Evolutionary conservation across 1,140 invertebrate genomes (phyloP).

Genomic region (Ips nitidus): DNA sequence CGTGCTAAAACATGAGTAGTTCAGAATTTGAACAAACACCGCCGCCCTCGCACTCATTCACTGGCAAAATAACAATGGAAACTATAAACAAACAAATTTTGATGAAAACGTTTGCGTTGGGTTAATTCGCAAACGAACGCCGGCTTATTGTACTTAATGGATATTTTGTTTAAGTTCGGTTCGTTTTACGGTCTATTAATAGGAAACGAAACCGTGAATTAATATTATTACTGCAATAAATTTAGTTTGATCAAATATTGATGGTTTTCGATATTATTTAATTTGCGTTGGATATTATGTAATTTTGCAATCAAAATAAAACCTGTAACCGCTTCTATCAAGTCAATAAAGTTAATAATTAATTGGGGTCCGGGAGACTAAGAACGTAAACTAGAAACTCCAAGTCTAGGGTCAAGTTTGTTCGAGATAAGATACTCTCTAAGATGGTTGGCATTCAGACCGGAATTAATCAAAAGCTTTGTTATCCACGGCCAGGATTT

Average conservation of each 20-base stretch:
- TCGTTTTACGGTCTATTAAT: slow-evolving; percentile 3
- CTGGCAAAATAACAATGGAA: slow-evolving; percentile 13
- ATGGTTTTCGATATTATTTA: no score
- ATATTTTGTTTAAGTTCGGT: slow-evolving; percentile 6
- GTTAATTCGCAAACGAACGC: slow-evolving; percentile 5
- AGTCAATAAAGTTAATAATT: slow-evolving; percentile 21
- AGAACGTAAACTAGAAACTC: slow-evolving; percentile 9
- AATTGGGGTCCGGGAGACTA: slow-evolving; percentile 15
- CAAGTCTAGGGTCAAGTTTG: slow-evolving; percentile 26
- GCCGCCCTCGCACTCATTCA: not conserved
- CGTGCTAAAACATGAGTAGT: not conserved
- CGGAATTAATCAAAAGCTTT: slow-evolving; percentile 33
- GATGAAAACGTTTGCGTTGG: slow-evolving; percentile 10
- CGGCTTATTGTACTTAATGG: slow-evolving; percentile 7
- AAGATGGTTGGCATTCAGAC: slow-evolving; percentile 33
- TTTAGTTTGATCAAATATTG: no score
- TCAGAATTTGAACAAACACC: not conserved
- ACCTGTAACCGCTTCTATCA: no score
- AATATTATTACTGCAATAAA: no score
- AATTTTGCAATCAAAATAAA: no score
- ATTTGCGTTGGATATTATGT: no score
- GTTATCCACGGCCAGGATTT: slow-evolving; percentile 22
- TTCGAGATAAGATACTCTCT: slow-evolving; percentile 26
- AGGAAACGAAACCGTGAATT: not conserved
- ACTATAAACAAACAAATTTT: slow-evolving; percentile 5